Evolutionary conservation across 1,140 invertebrate genomes (phyloP), one percentile per base, ranked within the genome.

Genomic region (Sminthurides bifidus): DNA sequence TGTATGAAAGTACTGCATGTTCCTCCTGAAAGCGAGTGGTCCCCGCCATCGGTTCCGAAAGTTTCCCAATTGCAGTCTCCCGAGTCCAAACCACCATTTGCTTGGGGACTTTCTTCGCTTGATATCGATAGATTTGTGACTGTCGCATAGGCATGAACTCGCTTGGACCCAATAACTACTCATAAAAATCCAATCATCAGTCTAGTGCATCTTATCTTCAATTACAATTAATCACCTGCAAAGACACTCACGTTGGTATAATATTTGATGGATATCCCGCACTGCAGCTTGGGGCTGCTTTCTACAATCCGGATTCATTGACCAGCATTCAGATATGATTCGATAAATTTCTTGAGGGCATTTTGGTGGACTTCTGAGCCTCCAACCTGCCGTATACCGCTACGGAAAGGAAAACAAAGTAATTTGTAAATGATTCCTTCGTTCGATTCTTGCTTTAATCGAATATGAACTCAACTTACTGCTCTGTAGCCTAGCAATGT

Each of bases 281-380:
- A 86, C 82, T 59, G 87, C 80, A 38, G 80, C 80, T 70, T 89
- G 86, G 40, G 86, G 83, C 60, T 81, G 78, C 68, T 84, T 85
- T 14, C 83, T 71, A 19, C 72, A 70, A 27, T 80, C 76, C 2
- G 81, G 81, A 65, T 85, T 79, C 21, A 78, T 68, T 54, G 81
- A 76, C 94, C 94, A 98, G 65, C 92, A 92, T 64, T 87, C 82
- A 17, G 74, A 70, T 78, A 97, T 92, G 21, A 96, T 73, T 58
- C 77, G 73, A 69, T 85, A 92, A 44, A 98, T 82, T 66, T 87
- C 84, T 2, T 70, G 57, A 17, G 90, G 87, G 70, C 91, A 95
- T 8, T 74, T 74, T 59, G 74, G 71, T 6, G 92, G 91, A 33
- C 75, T 73, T 60, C 77, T 80, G 66, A 96, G 74, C 59, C 82